These are phyloP conservation scores for Gnathonemus echidnorhynchus DNA, from an alignment of 2,113 vertebrate species.

Conservation along the genomic window DNA sequence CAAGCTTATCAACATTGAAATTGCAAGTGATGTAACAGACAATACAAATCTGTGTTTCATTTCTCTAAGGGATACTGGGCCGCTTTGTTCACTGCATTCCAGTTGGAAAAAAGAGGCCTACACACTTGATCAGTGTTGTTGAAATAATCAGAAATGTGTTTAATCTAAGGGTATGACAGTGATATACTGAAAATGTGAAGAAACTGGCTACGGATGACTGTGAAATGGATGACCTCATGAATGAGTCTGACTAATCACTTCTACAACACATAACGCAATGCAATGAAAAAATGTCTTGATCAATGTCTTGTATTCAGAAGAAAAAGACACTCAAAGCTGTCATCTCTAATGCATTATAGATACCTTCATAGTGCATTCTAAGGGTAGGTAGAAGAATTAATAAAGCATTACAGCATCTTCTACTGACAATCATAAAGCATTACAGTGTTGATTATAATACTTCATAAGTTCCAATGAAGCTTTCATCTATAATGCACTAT, in stretches of 20 bases:
- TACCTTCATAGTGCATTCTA: background rate
- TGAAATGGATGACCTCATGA: background rate
- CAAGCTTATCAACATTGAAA: background rate
- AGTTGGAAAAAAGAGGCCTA: background rate
- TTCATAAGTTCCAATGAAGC: too few species aligned
- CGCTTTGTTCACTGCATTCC: background rate
- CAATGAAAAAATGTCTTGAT: background rate
- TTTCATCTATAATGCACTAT: background rate
- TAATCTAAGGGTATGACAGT: background rate
- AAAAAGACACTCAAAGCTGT: background rate
- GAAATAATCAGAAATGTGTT: background rate
- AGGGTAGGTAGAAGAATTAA: background rate
- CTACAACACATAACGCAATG: constrained; percentile 7
- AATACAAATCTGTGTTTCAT: background rate
- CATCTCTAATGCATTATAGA: background rate
- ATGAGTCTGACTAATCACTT: background rate
- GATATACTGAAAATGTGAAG: background rate
- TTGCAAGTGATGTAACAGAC: background rate
- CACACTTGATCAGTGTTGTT: constrained; percentile 1
- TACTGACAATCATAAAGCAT: too few species aligned
- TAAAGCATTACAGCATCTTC: background rate
- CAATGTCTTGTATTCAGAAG: background rate
- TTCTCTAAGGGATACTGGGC: background rate
- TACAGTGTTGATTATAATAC: too few species aligned
- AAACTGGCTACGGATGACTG: background rate